Evolutionary conservation across 1,140 invertebrate species (phyloP), one percentile per base, ranked within the genome.

Genomic region (Aphaenogaster rudis): DNA sequence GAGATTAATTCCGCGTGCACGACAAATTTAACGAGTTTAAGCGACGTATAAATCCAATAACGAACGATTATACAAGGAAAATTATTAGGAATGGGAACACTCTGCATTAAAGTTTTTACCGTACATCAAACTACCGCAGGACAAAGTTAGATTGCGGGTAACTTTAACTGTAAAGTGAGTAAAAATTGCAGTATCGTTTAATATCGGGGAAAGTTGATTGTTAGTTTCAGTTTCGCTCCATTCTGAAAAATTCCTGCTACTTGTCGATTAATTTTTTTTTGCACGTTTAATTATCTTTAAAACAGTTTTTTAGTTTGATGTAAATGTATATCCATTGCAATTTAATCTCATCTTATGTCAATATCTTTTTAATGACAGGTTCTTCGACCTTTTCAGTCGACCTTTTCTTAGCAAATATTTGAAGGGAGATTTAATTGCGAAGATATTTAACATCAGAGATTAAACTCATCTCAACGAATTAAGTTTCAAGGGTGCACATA

Each of bases 391-490:
- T 45, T 59, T 13, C 17, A 57, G 28, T 21, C 50, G 39, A 21
- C 13, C 15, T 36, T 61, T 71, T 50, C 54, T 82, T 17, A 54
- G 54, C 80, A 84, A 84, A 84, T 84, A 84, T 84, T 84, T 84
- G 57, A 74, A 45, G 42, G 17, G 1, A 61, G 33, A 84, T 76
- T 21, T 74, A 84, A 84, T 76, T 76, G 28, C 57, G 42, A 48
- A 36, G 57, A 82, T 74, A 59, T 74, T 82, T 74, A 82, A 74
- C 54, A 48, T 59, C 48, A 8, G 57, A 74, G 39, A 74, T 82
- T 82, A 82, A 82, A 74, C 42, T 69, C 50, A 72, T 81, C 36
- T 76, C n/a, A 36, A 48, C 28, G 66, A 82, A 84, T 84, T 76
- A 84, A 76, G 80, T 61, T 48, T 61, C 28, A 48, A 28, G 28